Percentiles rank a stretch among this genome's conserved stretches.
Conservation (phyloP, 2,797 vertebrate genomes). For the Aphelocoma californica region DNA sequence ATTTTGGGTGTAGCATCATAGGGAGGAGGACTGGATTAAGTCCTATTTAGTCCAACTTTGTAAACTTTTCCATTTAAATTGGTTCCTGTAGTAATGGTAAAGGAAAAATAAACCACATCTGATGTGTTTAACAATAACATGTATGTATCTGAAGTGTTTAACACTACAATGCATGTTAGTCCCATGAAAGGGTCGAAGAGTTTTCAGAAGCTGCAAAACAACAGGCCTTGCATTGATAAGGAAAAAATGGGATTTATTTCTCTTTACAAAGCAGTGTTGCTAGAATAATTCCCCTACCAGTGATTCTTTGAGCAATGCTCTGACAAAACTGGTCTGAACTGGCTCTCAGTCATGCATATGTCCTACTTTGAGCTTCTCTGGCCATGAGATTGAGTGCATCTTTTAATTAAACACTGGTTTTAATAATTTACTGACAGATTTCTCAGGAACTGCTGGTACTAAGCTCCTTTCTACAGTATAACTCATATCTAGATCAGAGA, state of each 20-base stretch:
- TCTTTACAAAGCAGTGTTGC: background rate
- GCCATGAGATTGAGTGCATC: background rate
- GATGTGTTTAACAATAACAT: background rate
- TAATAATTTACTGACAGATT: background rate
- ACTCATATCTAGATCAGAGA: background rate
- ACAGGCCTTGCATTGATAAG: background rate
- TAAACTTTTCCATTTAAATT: background rate
- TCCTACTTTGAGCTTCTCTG: background rate
- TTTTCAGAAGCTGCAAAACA: background rate
- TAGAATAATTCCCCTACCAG: background rate
- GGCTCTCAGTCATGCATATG: background rate
- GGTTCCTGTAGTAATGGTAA: background rate
- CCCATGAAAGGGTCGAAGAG: background rate
- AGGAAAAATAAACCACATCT: background rate
- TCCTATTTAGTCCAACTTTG: background rate
- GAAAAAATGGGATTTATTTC: background rate
- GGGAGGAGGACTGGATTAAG: background rate
- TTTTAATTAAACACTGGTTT: constrained; percentile 1
- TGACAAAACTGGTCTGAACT: background rate
- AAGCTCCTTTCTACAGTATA: background rate
- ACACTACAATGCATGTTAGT: background rate
- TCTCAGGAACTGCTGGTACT: background rate
- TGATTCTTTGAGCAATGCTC: background rate
- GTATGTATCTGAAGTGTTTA: background rate
- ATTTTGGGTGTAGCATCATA: background rate